Percentiles rank a stretch among this genome's conserved stretches.
Evolutionary conservation across 1,140 invertebrate species (phyloP).

Genomic region (Heliconius hewitsoni): DNA sequence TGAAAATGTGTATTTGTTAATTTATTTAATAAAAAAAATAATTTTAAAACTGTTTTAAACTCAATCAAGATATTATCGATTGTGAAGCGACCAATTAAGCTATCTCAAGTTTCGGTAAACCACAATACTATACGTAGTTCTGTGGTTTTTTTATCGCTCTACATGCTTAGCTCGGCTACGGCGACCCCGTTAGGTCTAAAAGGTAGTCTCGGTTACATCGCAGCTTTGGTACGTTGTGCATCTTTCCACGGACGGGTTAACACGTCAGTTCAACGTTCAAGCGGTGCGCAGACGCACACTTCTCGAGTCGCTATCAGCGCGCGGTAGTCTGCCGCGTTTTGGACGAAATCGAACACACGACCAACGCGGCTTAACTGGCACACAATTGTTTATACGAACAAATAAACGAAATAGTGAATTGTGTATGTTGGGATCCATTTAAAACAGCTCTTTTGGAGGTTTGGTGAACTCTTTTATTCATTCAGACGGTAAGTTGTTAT

Average conservation of each 20-base stretch:
- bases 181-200: constrained; percentile 51
- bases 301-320: constrained; percentile 35
- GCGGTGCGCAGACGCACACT: constrained; percentile 68
- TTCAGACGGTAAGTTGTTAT: constrained; percentile 30
- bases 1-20: neutral
- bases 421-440: constrained; percentile 53
- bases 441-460: constrained; percentile 41
- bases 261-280: constrained; percentile 70
- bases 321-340: constrained; percentile 47
- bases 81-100: constrained; percentile 53
- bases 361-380: constrained; percentile 33
- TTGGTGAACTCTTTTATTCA: constrained; percentile 40
- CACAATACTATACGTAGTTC: constrained; percentile 60
- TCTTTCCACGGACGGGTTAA: constrained; percentile 55
- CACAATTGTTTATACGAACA: constrained; percentile 46
- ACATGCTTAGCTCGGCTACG: constrained; percentile 49
- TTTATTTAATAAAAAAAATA: too few relatives aligned
- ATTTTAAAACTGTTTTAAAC: neutral
- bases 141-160: constrained; percentile 56
- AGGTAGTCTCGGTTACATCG: constrained; percentile 42
- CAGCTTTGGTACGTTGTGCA: constrained; percentile 36
- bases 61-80: constrained; percentile 21
- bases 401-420: constrained; percentile 48
- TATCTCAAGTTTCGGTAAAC: constrained; percentile 53
- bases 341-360: constrained; percentile 42